phyloP scores from a whole-genome alignment of 2,888 invertebrate genomes.

The Drosophila mimetica region DNA sequence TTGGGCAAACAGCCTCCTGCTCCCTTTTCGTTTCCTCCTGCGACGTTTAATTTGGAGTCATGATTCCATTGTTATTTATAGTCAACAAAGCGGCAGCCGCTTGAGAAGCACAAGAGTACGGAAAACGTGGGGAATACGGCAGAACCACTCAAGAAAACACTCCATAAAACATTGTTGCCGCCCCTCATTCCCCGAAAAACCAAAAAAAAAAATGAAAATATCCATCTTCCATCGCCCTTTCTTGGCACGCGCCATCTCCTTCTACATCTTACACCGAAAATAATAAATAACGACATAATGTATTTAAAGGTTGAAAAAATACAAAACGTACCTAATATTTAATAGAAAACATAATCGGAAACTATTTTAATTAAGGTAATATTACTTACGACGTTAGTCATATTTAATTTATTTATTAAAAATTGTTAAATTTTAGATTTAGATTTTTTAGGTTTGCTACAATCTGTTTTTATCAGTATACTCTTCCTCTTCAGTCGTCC shows the following conservation, averaged over 20 bases:
- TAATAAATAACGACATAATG: too few relatives aligned
- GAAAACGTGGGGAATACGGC: neutral
- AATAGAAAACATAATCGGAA: too few relatives aligned
- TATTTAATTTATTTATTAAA: too few relatives aligned
- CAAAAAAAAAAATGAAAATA: neutral
- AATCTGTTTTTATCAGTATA: too few relatives aligned
- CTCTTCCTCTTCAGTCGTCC: constrained; percentile 35
- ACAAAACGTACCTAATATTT: too few relatives aligned
- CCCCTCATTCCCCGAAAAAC: constrained; percentile 10
- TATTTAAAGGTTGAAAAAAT: too few relatives aligned
- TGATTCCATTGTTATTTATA: constrained; percentile 79
- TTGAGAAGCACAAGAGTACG: constrained; percentile 25
- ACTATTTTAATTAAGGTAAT: too few relatives aligned
- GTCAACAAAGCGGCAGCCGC: constrained; percentile 69
- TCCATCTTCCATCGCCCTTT: constrained; percentile 3
- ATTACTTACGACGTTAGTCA: too few relatives aligned
- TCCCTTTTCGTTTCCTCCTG: constrained; percentile 32
- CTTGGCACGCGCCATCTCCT: constrained; percentile 56
- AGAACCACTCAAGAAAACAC: constrained; percentile 71
- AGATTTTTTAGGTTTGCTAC: too few relatives aligned
- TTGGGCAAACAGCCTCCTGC: constrained; percentile 49
- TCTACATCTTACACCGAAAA: neutral
- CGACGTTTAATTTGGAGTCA: constrained; percentile 79
- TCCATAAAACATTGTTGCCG: constrained; percentile 72
- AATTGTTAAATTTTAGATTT: too few relatives aligned